A percentile compares a stretch with the other conserved stretches of the same genome.
Conservation (phyloP, 2,113 vertebrate genomes). For the Desmodus rotundus region DNA sequence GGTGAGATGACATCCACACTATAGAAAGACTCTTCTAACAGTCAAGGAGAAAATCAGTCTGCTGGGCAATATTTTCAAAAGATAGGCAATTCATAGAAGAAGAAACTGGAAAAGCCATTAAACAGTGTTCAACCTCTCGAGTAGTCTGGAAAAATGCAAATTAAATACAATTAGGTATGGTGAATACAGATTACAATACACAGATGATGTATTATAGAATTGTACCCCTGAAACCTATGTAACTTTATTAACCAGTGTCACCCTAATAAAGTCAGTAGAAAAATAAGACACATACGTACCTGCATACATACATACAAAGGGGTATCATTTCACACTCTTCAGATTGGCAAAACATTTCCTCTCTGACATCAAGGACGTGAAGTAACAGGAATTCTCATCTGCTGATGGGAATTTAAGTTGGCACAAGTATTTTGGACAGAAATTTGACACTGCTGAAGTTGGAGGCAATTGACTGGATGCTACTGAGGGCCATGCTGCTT, state of each 20-base stretch:
- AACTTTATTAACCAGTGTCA: neutral
- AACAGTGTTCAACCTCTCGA: neutral
- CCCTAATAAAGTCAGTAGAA: neutral
- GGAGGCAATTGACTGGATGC: neutral
- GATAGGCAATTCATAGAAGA: neutral
- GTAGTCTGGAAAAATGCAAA: neutral
- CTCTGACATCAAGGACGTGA: neutral
- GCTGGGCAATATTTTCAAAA: neutral
- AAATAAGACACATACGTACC: neutral
- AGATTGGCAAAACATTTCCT: neutral
- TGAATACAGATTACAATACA: neutral
- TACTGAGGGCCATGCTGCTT: neutral
- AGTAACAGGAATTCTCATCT: neutral
- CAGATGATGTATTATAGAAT: neutral
- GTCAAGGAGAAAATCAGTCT: neutral
- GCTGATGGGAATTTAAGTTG: neutral
- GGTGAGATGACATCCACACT: neutral
- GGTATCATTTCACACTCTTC: neutral
- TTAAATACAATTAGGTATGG: neutral
- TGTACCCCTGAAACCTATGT: neutral
- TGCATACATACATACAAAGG: neutral
- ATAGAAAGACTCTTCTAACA: neutral
- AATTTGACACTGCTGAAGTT: neutral
- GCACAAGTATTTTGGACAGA: neutral
- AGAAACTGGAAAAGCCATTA: neutral